Base-by-base conservation (phyloP, 2,888 invertebrate genomes). In the Poecilus cupreus region DNA sequence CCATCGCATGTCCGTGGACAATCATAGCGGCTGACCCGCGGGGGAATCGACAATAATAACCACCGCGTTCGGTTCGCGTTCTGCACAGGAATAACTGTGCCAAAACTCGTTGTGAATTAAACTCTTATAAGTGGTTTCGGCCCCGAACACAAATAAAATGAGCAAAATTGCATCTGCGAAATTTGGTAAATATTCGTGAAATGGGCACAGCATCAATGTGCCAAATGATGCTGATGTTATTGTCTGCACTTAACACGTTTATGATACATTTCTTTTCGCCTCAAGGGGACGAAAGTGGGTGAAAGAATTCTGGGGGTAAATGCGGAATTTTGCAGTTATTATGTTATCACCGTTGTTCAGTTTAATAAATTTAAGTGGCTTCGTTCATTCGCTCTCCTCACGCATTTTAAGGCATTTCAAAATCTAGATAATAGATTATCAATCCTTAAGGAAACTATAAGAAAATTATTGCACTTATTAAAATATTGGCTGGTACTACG, bases 1-100 rank as follows among this genome's bases (percentile, higher is more conserved):
- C 70, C 76, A 49, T 76, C 37, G 76, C 76, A 76, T 76, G 76
- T 76, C 22, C 18, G 11, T 4, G 54, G 39, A 76, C 76, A 76
- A 76, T 76, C 76, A 76, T 57, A 32, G 32, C 51, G 20, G 18
- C 49, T 18, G 22, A n/a, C 16, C 39, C 11, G 54, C 54, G 26
- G 76, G 24, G 51, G 20, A 51, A 57, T 76, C 51, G 72, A 20
- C 22, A 72, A 72, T 46, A 72, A 72, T 68, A 68, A 68, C 39
- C 64, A 64, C 32, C 32, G 13, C 26, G 49, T 49, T 49, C 16
- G 4, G 13, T 16, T 16, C 10, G 32, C 32, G 32, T 32, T 32
- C 32, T 32, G 32, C 26, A 6, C n/a, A 26, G n/a, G 24, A 39
- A 39, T 37, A 68, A 68, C 68, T 68, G 68, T 68, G 68, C 68